Evolutionary conservation across 2,797 vertebrate genomes (phyloP), one percentile per base, ranked within the genome.

Genomic region (Pelodytes ibericus): DNA sequence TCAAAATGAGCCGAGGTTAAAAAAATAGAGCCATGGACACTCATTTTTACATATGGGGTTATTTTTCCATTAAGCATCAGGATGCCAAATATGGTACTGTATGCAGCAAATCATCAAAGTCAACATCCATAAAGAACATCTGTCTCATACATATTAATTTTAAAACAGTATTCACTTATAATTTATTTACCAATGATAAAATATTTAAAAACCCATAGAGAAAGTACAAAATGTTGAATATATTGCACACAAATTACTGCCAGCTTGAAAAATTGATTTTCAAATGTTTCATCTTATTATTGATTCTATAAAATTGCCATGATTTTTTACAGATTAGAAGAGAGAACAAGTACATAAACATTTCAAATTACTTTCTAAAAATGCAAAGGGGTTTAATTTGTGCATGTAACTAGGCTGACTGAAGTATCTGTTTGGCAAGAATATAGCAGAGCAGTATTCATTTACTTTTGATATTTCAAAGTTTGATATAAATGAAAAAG

Each of bases 161-260:
- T 16, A 44, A 22, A 22, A 53, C 49, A 22, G n/a, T 24, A 53
- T 53, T 53, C 49, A 53, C 49, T 53, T 53, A 22, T 53, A 53
- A 53, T 16, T 53, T 53, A 53, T 53, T 53, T 53, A 53, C 49
- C 22, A 24, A 24, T 53, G 49, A 53, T 53, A 53, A 53, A 53
- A 53, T 53, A 53, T 53, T n/a, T 53, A 53, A 53, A n/a, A 22
- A 24, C 49, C 22, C 18, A 22, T 24, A 22, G n/a, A 4, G 20
- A 53, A 53, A 24, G n/a, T 22, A 53, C n/a, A 24, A 13, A 53
- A 22, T 53, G 49, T 53, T 53, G 49, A 53, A 24, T 53, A 22
- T 24, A 53, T 24, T 53, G 49, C 16, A 53, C 49, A 22, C 6
- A 11, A 53, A 22, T 53, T 53, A 22, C 49, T 53, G 49, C n/a